A percentile compares a stretch with the other conserved stretches of the same genome.
Evolutionary conservation across 2,888 invertebrate genomes (phyloP).

Genomic region (Cataglyphis livida): DNA sequence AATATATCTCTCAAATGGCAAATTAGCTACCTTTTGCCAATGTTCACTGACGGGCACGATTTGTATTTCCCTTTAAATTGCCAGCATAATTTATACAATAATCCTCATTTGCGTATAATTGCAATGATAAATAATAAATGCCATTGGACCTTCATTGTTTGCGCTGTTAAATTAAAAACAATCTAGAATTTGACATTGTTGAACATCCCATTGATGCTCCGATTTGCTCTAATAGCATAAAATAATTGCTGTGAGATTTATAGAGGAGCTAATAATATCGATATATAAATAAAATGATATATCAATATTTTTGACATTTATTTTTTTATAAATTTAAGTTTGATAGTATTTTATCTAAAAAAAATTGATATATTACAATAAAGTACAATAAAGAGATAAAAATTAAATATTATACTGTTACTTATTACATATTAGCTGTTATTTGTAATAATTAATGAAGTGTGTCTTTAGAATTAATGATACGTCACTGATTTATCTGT

Average conservation of each 20-base stretch:
- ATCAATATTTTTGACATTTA: neutral
- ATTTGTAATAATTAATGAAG: neutral
- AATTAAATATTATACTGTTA: neutral
- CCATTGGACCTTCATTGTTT: neutral
- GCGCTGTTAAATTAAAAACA: neutral
- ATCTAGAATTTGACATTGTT: neutral
- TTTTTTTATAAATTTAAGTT: neutral
- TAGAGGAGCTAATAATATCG: neutral
- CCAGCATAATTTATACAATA: neutral
- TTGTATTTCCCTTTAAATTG: conserved; percentile 1
- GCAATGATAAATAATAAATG: conserved; percentile 28
- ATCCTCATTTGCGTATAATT: neutral
- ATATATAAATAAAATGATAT: neutral
- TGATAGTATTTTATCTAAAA: neutral
- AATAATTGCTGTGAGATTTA: neutral
- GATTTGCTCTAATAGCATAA: neutral
- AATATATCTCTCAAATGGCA: conserved; percentile 10
- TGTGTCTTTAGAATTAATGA: neutral
- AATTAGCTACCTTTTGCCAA: neutral
- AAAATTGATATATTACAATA: neutral
- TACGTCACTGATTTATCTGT: neutral
- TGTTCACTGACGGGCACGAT: conserved; percentile 1
- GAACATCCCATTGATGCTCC: neutral
- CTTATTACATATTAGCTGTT: neutral
- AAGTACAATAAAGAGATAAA: neutral